Conservation (phyloP, 2,113 vertebrate genomes). For the Neodon shergylaensis region DNA sequence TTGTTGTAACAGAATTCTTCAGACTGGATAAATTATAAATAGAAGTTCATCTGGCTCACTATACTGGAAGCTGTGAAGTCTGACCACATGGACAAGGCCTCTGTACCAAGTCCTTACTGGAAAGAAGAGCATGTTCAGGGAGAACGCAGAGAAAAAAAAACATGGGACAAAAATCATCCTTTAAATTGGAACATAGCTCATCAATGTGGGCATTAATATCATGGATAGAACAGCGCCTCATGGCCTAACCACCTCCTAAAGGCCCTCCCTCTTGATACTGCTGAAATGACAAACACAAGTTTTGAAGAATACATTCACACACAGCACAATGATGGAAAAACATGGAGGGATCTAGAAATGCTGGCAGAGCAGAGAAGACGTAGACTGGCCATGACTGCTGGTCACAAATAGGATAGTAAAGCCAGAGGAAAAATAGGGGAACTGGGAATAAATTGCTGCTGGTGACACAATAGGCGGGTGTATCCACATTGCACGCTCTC, state of each 20-base stretch:
- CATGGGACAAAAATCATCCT: neutral
- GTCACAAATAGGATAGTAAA: neutral
- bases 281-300: neutral
- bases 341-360: neutral
- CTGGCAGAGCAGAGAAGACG: neutral
- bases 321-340: neutral
- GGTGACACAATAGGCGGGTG: too few species aligned
- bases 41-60: neutral
- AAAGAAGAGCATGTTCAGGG: neutral
- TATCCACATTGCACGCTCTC: accelerated
- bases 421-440: neutral
- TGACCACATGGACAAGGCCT: neutral
- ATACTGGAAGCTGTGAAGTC: neutral
- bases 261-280: neutral
- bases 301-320: neutral
- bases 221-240: neutral
- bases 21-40: neutral
- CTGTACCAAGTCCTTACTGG: neutral
- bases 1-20: neutral
- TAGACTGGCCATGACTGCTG: neutral
- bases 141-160: neutral
- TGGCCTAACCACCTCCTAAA: neutral
- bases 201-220: neutral
- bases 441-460: neutral
- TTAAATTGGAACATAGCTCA: neutral